Evolutionary conservation across 2,113 vertebrate species (phyloP), one percentile per base, ranked within the genome.

Genomic region (Hemicordylus capensis): DNA sequence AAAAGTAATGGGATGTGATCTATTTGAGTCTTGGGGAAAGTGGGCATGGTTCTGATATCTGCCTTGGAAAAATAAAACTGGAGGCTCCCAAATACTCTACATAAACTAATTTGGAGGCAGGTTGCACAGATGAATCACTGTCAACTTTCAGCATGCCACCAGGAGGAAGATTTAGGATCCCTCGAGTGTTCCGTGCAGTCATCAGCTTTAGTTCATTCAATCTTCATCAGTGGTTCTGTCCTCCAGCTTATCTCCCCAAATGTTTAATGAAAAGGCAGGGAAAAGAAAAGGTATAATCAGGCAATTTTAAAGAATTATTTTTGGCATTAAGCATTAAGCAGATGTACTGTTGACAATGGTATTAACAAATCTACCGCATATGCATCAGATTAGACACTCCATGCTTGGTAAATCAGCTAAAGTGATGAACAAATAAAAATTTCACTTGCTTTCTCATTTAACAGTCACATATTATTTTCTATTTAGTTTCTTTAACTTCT

Each of bases 401-500:
- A 58, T 44, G 26, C 37, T 74, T 69, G 85, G 64, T 79, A 88
- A 73, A 69, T 54, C 81, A 26, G n/a, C 69, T 76, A 2, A 76
- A 78, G 59, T 69, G 83, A 85, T 54, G 90, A 85, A 34, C 81
- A 74, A 11, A 37, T 76, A 76, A 67, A 3, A 80, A 59, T 4
- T 73, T n/a, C 12, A 34, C 2, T 61, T 5, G 4, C 54, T 87
- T 85, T 85, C 79, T 83, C 80, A 46, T 17, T 56, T 58, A 79
- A 72, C 24, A 61, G 11, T 54, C 82, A 85, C 24, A 85, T 10
- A 17, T 54, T 54, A 10, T 12, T 10, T 54, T 54, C 17, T 54
- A 54, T 54, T 10, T 17, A 10, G 12, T 54, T 54, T 54, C 12
- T n/a, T n/a, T n/a, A n/a, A n/a, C 48, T 51, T 51, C 12, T 51